phyloP scores from a whole-genome alignment of 2,888 invertebrate genomes.

The Platynereis dumerilii region DNA sequence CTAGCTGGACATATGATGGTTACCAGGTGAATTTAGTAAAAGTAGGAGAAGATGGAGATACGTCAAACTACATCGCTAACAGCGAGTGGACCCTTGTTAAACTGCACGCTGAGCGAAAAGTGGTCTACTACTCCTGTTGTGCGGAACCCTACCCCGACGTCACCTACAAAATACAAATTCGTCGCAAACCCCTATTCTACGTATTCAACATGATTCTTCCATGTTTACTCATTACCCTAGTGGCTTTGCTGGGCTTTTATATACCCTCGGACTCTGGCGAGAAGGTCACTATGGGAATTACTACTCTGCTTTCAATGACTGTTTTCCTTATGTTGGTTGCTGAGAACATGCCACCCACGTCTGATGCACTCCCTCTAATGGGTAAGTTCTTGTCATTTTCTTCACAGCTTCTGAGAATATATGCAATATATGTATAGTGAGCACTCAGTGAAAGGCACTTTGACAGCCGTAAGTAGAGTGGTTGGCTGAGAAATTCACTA shows the following conservation, averaged over 20 bases:
- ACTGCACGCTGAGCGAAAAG: conserved; percentile 65
- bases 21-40: conserved; percentile 60
- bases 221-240: conserved; percentile 67
- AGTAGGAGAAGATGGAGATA: conserved; percentile 77
- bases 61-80: conserved; percentile 88
- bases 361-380: conserved; percentile 68
- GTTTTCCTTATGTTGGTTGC: conserved; percentile 69
- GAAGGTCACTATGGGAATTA: conserved; percentile 66
- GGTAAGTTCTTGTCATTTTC: conserved; percentile 64
- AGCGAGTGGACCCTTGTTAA: conserved; percentile 81
- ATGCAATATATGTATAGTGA: too few relatives aligned
- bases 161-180: conserved; percentile 65
- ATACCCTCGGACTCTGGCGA: conserved; percentile 69
- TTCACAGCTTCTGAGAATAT: too few relatives aligned
- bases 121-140: conserved; percentile 66
- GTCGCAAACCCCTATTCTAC: conserved; percentile 67
- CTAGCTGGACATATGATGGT: conserved; percentile 69
- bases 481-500: too few relatives aligned
- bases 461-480: too few relatives aligned
- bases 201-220: conserved; percentile 68
- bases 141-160: conserved; percentile 66
- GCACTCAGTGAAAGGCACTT: too few relatives aligned
- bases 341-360: conserved; percentile 69
- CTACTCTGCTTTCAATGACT: conserved; percentile 68
- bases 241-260: conserved; percentile 68